Evolutionary conservation across 2,113 vertebrate genomes (phyloP).

Genomic region (Mungos mungo): DNA sequence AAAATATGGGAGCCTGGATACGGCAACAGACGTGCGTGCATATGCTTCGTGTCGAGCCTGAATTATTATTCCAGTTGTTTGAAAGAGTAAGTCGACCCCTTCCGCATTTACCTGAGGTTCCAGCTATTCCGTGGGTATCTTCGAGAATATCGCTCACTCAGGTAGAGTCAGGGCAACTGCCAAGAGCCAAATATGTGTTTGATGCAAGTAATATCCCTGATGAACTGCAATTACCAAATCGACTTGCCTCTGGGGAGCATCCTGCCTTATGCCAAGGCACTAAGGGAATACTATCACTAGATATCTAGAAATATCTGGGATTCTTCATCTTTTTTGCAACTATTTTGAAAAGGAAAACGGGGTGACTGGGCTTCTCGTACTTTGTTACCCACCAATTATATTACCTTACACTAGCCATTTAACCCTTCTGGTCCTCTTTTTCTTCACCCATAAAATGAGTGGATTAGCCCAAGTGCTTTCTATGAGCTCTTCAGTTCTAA

Average conservation of each 20-base stretch:
- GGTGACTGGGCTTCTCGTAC: neutral
- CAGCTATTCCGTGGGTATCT: neutral
- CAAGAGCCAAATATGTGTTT: conserved; percentile 55
- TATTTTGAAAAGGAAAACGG: neutral
- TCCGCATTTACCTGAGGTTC: neutral
- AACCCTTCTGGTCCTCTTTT: neutral
- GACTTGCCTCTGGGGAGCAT: conserved; percentile 19
- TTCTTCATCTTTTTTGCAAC: neutral
- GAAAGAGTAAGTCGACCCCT: neutral
- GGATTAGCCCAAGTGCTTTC: neutral
- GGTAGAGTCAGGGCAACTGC: neutral
- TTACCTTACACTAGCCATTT: neutral
- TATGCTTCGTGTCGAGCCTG: neutral
- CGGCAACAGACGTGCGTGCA: neutral
- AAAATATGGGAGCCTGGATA: neutral
- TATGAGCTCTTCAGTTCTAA: conserved; percentile 31
- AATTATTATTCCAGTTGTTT: neutral
- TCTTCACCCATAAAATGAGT: conserved; percentile 5
- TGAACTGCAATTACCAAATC: conserved; percentile 47
- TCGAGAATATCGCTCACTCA: neutral
- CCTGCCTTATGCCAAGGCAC: conserved; percentile 3
- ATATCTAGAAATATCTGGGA: neutral
- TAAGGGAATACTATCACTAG: neutral
- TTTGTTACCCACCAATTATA: neutral
- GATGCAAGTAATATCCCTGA: conserved; percentile 51